phyloP scores from a whole-genome alignment of 2,888 invertebrate genomes.

The Ypsolopha sequella region DNA sequence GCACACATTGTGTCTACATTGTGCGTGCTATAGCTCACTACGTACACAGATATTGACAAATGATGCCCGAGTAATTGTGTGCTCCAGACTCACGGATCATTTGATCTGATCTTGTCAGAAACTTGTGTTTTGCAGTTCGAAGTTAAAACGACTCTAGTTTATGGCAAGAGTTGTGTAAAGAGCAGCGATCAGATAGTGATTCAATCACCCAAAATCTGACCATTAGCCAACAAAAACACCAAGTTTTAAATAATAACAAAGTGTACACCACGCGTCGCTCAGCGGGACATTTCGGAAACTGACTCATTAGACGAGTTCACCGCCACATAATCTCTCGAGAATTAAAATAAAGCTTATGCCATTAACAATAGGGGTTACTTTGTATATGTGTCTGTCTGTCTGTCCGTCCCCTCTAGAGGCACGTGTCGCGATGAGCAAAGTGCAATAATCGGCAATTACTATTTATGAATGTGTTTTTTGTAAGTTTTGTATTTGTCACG shows the following conservation, averaged over 20 bases:
- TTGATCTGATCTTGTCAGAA: too few species aligned
- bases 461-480: neutral
- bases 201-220: neutral
- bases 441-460: constrained; percentile 1
- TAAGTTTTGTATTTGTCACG: neutral
- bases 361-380: too few species aligned
- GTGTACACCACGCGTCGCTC: constrained; percentile 15
- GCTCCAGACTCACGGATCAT: too few species aligned
- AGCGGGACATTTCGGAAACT: constrained; percentile 41
- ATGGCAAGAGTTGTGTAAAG: too few species aligned
- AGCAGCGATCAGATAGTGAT: too few species aligned
- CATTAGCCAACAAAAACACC: constrained; percentile 13
- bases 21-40: too few species aligned
- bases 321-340: neutral
- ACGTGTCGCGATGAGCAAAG: constrained; percentile 3
- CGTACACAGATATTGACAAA: too few species aligned
- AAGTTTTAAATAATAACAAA: constrained; percentile 5
- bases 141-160: too few species aligned
- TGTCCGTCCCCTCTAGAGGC: neutral
- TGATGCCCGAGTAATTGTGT: too few species aligned
- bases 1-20: too few species aligned
- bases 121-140: too few species aligned
- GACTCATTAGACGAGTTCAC: constrained; percentile 26
- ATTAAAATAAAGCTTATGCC: too few species aligned
- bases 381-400: neutral